Conservation (phyloP, 2,113 vertebrate species). For the Osmerus eperlanus region DNA sequence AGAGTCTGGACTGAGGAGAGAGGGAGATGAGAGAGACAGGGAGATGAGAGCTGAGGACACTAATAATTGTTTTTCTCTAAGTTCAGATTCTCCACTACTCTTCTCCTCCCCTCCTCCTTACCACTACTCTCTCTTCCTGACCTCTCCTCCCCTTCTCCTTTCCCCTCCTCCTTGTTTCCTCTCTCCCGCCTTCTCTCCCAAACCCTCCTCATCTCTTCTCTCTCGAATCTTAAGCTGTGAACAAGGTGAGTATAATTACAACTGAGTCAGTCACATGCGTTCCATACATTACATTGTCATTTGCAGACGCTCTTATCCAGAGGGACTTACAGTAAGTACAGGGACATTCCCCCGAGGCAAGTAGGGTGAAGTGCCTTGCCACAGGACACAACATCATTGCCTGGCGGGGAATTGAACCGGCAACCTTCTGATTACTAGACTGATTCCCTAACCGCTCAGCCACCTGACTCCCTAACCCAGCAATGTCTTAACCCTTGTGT, state of each 20-base stretch:
- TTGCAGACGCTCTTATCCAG: too few species aligned
- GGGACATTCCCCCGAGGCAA: too few species aligned
- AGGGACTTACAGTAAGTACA: too few species aligned
- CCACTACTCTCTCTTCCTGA: conserved; percentile 8
- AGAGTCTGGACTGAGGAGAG: too few species aligned
- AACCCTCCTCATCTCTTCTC: not conserved
- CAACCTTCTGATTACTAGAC: too few species aligned
- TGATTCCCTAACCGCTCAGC: too few species aligned
- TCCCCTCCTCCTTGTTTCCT: conserved; percentile 32
- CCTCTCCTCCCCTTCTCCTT: conserved; percentile 30
- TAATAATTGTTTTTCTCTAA: not conserved
- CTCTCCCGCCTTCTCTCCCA: not conserved
- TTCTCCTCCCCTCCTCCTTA: conserved; percentile 5
- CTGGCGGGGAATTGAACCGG: too few species aligned
- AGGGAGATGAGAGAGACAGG: too few species aligned
- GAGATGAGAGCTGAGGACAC: not conserved
- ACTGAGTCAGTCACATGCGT: conserved; percentile 63
- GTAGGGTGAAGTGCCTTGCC: too few species aligned
- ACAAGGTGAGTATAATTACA: conserved; percentile 65
- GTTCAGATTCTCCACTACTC: conserved; percentile 40
- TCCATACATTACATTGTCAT: conserved; percentile 6
- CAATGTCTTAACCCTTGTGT: too few species aligned
- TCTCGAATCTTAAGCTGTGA: conserved; percentile 63
- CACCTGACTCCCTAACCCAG: too few species aligned
- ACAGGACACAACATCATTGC: too few species aligned